phyloP scores from a whole-genome alignment of 2,888 invertebrate species.

The Eristalis arbustorum region DNA sequence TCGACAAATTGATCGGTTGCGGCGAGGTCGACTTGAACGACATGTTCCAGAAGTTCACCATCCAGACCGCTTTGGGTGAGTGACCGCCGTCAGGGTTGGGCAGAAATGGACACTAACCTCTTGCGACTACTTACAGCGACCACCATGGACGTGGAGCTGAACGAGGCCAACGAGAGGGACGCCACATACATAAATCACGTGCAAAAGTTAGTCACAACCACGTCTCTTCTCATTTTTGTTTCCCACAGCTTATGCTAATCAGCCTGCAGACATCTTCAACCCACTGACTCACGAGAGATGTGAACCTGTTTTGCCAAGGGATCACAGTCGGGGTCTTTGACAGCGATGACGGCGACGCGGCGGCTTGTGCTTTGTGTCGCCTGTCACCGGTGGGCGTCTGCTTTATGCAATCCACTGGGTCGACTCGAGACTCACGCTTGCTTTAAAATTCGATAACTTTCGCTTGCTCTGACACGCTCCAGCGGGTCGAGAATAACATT shows the following conservation, averaged over 20 bases:
- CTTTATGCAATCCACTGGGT: neutral
- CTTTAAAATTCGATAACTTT: neutral
- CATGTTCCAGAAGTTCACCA: slow-evolving; percentile 59
- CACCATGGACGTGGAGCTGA: slow-evolving; percentile 42
- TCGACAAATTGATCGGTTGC: slow-evolving; percentile 30
- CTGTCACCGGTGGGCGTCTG: neutral
- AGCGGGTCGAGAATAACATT: neutral
- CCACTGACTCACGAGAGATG: neutral
- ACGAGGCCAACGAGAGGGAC: slow-evolving; percentile 48
- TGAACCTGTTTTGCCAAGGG: neutral
- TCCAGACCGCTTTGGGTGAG: slow-evolving; percentile 57
- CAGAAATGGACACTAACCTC: neutral
- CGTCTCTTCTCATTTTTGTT: neutral
- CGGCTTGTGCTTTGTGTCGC: no score
- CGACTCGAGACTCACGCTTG: neutral
- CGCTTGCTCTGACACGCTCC: neutral
- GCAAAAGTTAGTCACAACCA: slow-evolving; percentile 45
- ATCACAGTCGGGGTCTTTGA: neutral
- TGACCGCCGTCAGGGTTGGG: neutral
- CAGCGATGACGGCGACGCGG: neutral
- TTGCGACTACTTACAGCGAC: slow-evolving; percentile 38
- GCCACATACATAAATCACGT: slow-evolving; percentile 42
- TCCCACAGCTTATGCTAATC: neutral
- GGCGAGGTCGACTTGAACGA: slow-evolving; percentile 56
- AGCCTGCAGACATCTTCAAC: neutral